These are phyloP conservation scores for Agriopis leucophaearia DNA, from an alignment of 2,888 invertebrate genomes.

Conservation along the genomic window DNA sequence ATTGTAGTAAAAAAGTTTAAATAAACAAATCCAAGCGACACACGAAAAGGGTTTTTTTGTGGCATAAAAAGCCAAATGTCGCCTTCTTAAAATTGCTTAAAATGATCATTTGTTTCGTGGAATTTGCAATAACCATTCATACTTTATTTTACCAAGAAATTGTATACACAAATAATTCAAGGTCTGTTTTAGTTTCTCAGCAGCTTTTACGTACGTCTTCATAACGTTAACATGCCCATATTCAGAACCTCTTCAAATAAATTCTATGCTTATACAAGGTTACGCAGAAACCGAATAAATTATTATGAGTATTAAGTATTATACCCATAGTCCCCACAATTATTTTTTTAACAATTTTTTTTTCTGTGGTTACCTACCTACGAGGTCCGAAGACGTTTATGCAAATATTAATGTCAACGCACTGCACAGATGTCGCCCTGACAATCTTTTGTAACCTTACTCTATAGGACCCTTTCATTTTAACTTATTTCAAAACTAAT, in stretches of 20 bases:
- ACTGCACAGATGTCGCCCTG: slow-evolving; percentile 47
- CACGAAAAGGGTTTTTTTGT: too few relatives aligned
- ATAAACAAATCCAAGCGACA: too few relatives aligned
- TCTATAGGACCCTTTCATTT: slow-evolving; percentile 4
- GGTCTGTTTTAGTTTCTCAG: slow-evolving; percentile 25
- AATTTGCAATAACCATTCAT: not conserved
- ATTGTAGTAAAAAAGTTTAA: too few relatives aligned
- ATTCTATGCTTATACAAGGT: not conserved
- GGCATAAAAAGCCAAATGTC: too few relatives aligned
- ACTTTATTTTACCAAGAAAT: not conserved
- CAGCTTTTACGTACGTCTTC: slow-evolving; percentile 2
- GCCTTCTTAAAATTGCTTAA: too few relatives aligned
- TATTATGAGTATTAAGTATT: too few relatives aligned
- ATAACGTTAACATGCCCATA: slow-evolving; percentile 16
- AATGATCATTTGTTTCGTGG: too few relatives aligned
- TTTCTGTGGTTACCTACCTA: slow-evolving; percentile 13
- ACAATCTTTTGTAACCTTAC: slow-evolving; percentile 14
- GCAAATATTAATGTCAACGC: slow-evolving; percentile 42
- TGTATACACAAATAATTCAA: slow-evolving; percentile 6
- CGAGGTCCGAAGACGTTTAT: slow-evolving; percentile 20
- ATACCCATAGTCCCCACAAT: too few relatives aligned
- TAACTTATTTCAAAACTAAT: not conserved
- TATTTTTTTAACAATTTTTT: too few relatives aligned
- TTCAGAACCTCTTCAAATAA: not conserved
- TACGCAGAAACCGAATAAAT: too few relatives aligned